These are phyloP conservation scores for Nilaparvata lugens DNA, from an alignment of 1,140 invertebrate species.

Conservation along the genomic window DNA sequence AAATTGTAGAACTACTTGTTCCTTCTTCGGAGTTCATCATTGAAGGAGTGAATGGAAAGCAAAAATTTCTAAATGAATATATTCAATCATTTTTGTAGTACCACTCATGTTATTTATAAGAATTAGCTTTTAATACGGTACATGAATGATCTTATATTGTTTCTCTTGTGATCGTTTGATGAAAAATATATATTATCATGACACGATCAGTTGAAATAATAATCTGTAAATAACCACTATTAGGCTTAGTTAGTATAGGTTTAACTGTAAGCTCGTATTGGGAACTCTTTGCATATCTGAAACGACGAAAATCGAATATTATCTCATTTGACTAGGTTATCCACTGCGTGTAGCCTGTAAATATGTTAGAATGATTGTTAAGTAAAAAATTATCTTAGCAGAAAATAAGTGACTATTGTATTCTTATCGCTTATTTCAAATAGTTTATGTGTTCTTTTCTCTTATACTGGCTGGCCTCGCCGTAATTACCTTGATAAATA, in stretches of 20 bases:
- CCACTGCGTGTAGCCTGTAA: conserved; percentile 1
- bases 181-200: neutral
- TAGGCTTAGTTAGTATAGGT: neutral
- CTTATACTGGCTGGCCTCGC: neutral
- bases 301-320: neutral
- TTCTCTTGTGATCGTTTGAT: neutral
- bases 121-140: neutral
- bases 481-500: neutral
- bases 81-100: conserved; percentile 2
- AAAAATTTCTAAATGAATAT: neutral
- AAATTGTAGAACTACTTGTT: too few species aligned
- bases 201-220: neutral
- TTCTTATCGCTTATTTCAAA: neutral
- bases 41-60: neutral
- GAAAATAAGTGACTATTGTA: neutral
- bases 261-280: neutral
- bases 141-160: neutral
- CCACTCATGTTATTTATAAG: neutral
- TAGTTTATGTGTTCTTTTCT: neutral
- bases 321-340: neutral
- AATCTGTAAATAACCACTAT: neutral
- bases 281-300: conserved; percentile 2
- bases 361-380: conserved; percentile 2
- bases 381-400: neutral
- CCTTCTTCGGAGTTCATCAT: too few species aligned